phyloP scores from a whole-genome alignment of 2,113 vertebrate species.

The Zapornia atra region DNA sequence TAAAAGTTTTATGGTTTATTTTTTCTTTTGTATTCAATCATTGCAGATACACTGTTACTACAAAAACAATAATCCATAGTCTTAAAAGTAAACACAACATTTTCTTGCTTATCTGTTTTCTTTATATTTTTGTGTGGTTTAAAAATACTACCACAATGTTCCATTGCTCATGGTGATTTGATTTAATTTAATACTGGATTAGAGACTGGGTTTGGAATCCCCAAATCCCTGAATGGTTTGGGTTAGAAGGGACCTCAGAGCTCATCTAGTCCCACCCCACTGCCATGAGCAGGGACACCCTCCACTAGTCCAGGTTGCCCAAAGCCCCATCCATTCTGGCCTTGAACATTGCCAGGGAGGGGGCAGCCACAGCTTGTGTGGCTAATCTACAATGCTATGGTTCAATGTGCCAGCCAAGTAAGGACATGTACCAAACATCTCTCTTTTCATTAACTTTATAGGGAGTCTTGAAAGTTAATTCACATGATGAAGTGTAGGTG shows the following conservation, averaged over 20 bases:
- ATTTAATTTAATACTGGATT: neutral
- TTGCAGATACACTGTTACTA: neutral
- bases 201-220: neutral
- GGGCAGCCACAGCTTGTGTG: too few relatives aligned
- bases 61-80: neutral
- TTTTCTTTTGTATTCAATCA: neutral
- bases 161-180: neutral
- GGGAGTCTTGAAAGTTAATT: neutral
- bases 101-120: neutral
- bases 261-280: too few relatives aligned
- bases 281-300: too few relatives aligned
- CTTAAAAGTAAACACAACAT: neutral
- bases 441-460: neutral
- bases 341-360: too few relatives aligned
- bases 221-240: too few relatives aligned
- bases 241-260: too few relatives aligned
- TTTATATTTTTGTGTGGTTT: neutral
- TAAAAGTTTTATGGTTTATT: neutral
- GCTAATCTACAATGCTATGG: too few relatives aligned
- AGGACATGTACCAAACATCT: too few relatives aligned
- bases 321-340: too few relatives aligned
- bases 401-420: neutral
- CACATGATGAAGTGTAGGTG: neutral
- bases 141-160: neutral
- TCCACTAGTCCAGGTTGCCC: too few relatives aligned